Conservation (phyloP, 2,888 invertebrate species). For the Dusona sp. region DNA sequence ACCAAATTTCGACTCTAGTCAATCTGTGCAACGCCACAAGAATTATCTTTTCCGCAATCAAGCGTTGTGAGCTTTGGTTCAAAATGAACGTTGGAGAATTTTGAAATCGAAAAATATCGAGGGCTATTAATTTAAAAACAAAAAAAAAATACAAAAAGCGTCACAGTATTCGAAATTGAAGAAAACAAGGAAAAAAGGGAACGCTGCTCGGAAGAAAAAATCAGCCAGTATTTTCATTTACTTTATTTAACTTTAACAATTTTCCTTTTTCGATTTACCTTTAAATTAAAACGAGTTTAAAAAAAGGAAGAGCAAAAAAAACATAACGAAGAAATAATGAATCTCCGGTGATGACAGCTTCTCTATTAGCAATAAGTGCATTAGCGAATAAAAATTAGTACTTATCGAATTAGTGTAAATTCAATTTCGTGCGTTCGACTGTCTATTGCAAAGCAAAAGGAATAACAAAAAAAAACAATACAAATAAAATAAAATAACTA, state of each 20-base stretch:
- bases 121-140: background rate
- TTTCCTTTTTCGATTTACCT: background rate
- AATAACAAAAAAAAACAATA: constrained; percentile 39
- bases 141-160: background rate
- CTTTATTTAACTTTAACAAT: background rate
- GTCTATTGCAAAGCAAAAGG: constrained; percentile 42
- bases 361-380: constrained; percentile 57
- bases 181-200: constrained; percentile 8
- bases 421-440: constrained; percentile 48
- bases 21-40: constrained; percentile 62
- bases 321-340: constrained; percentile 7
- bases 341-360: constrained; percentile 61
- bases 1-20: constrained; percentile 68
- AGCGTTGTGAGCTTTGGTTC: constrained; percentile 2
- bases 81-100: background rate
- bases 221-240: constrained; percentile 50
- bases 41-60: constrained; percentile 3
- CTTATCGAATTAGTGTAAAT: constrained; percentile 53
- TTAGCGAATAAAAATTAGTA: constrained; percentile 60
- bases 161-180: constrained; percentile 1
- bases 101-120: background rate
- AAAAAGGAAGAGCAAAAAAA: background rate
- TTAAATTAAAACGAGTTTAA: background rate
- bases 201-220: constrained; percentile 61
- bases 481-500: constrained; percentile 60